phyloP scores from a whole-genome alignment of 2,113 vertebrate genomes.

The Zosterops pallidus region DNA sequence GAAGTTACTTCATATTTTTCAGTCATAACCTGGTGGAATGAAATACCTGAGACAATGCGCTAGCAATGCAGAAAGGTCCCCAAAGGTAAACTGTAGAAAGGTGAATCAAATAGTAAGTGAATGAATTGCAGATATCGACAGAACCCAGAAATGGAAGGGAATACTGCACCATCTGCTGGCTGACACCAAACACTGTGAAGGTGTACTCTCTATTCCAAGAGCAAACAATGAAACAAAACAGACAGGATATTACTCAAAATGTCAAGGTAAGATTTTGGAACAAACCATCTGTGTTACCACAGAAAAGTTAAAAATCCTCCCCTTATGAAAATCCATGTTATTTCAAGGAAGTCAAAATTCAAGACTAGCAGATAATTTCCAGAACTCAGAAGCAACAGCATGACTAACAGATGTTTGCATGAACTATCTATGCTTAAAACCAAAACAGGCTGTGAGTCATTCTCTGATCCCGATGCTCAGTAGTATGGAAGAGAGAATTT shows the following conservation, averaged over 20 bases:
- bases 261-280: neutral
- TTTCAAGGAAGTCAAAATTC: neutral
- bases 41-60: neutral
- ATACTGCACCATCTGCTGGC: conserved; percentile 55
- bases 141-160: conserved; percentile 16
- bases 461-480: accelerated
- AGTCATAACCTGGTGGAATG: neutral
- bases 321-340: neutral
- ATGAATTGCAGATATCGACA: neutral
- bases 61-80: neutral
- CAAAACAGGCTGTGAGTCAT: neutral
- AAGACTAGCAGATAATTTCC: neutral
- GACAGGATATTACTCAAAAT: neutral
- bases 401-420: neutral
- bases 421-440: neutral
- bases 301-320: neutral
- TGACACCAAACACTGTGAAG: conserved; percentile 6
- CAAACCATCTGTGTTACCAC: neutral
- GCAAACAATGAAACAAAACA: neutral
- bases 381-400: neutral
- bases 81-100: neutral
- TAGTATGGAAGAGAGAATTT: neutral
- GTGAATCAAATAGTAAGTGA: neutral
- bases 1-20: neutral
- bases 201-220: neutral